Evolutionary conservation across 2,888 invertebrate species (phyloP).

Genomic region (Scotopteryx bipunctaria): DNA sequence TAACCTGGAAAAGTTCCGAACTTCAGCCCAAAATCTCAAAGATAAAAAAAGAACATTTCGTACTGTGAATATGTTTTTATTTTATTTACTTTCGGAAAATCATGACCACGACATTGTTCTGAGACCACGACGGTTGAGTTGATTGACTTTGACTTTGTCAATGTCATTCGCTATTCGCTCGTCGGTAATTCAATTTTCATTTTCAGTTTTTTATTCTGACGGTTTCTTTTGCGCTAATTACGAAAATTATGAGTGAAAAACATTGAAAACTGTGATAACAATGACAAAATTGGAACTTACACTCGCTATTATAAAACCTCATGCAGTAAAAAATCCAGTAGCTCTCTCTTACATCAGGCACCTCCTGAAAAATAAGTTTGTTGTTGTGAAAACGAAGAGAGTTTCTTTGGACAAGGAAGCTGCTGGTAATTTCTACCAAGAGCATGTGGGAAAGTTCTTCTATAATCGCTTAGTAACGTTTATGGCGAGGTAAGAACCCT

Average conservation of each 20-base stretch:
- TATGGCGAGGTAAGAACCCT: slow-evolving; percentile 88
- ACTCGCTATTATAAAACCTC: slow-evolving; percentile 94
- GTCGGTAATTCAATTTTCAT: background rate
- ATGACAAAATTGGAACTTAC: slow-evolving; percentile 87
- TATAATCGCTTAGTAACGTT: slow-evolving; percentile 91
- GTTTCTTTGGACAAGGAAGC: slow-evolving; percentile 83
- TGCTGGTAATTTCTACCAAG: slow-evolving; percentile 90
- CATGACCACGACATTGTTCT: no score
- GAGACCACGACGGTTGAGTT: no score
- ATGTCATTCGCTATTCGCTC: no score
- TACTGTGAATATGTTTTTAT: no score
- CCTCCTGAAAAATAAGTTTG: slow-evolving; percentile 87
- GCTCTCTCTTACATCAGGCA: slow-evolving; percentile 87
- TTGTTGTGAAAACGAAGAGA: slow-evolving; percentile 87
- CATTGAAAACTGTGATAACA: slow-evolving; percentile 20
- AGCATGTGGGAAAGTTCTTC: slow-evolving; percentile 93
- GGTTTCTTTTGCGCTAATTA: background rate
- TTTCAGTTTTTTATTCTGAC: background rate
- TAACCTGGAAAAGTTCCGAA: no score
- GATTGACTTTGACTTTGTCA: no score
- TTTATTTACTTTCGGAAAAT: no score
- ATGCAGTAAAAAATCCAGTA: slow-evolving; percentile 90
- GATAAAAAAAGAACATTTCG: no score
- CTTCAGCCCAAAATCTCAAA: no score
- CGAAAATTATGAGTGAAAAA: slow-evolving; percentile 41